Base-by-base conservation (phyloP, 1,140 invertebrate genomes). In the Drosophila subobscura region DNA sequence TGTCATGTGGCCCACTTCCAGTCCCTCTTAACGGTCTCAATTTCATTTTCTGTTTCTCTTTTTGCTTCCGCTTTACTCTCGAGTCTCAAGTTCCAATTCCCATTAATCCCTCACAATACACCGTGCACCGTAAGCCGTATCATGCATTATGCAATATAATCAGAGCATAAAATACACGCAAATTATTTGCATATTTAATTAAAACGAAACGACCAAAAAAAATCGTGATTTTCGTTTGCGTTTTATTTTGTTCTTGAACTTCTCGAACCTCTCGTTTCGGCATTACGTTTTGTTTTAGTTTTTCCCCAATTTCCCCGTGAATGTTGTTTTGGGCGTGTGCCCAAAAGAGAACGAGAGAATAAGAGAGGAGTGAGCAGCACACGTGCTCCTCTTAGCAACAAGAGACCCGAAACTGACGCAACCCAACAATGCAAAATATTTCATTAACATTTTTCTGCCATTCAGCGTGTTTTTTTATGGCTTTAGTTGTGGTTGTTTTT, bases 151-250 rank as follows among this genome's bases (percentile, higher is more conserved):
- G 71, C 71, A 73, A 73, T 73, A 64, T 52, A 64, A 57, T 72
- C 67, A 50, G 54, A 74, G 60, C 72, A 66, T 65, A 73, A 63
- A 73, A 58, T 49, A 56, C 72, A 75, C 61, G 72, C 54, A 67
- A 75, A 75, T 68, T 68, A 67, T 75, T 75, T 59, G 72, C 72
- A 75, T 75, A 75, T 76, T 75, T 75, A 75, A 68, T 76, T 54
- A 76, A 46, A 45, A 40, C 10, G 25, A 54, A 37, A 33, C 27
- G 57, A 74, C 12, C 40, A 51, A 33, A 56, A 37, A 74, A 64
- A 50, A 42, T 50, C 6, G 50, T 23, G 14, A 40, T 44, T 46
- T 58, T 33, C 29, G 29, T 3, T 41, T 67, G 42, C 16, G 14
- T 66, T 67, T 68, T 68, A 67, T 68, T 68, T 68, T 55, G 72